These are phyloP conservation scores for Hippolais icterina DNA, from an alignment of 2,113 vertebrate species.

Conservation along the genomic window DNA sequence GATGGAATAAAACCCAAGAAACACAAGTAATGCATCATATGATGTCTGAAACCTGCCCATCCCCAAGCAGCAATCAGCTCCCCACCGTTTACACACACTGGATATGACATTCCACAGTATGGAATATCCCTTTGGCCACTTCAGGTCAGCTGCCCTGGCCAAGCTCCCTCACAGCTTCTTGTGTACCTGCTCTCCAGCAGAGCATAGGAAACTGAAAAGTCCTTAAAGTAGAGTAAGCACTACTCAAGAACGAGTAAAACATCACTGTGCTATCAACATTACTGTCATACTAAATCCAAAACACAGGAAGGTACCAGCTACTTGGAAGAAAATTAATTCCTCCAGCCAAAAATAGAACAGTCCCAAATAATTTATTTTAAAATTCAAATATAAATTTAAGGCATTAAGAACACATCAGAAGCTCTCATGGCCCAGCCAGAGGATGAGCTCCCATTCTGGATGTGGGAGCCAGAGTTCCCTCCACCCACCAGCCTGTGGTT, in stretches of 20 bases:
- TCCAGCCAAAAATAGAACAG: background rate
- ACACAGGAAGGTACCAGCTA: background rate
- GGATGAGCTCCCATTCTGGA: background rate
- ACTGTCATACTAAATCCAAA: background rate
- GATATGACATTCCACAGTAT: background rate
- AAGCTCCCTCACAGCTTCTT: background rate
- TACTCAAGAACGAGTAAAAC: background rate
- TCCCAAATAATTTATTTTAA: background rate
- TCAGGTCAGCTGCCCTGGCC: background rate
- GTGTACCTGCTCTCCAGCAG: background rate
- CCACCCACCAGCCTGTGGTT: background rate
- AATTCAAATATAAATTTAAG: background rate
- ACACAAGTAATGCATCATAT: background rate
- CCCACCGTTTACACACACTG: background rate
- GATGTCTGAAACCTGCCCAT: fast-evolving
- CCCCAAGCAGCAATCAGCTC: background rate
- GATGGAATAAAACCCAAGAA: background rate
- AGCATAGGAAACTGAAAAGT: background rate
- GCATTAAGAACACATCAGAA: background rate
- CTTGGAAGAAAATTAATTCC: background rate
- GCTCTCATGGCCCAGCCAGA: background rate
- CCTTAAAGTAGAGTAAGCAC: background rate
- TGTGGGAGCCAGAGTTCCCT: fast-evolving
- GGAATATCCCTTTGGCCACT: background rate
- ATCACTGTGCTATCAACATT: fast-evolving